Evolutionary conservation across 2,888 invertebrate genomes (phyloP).

Genomic region (Trypoxylon attenuatum): DNA sequence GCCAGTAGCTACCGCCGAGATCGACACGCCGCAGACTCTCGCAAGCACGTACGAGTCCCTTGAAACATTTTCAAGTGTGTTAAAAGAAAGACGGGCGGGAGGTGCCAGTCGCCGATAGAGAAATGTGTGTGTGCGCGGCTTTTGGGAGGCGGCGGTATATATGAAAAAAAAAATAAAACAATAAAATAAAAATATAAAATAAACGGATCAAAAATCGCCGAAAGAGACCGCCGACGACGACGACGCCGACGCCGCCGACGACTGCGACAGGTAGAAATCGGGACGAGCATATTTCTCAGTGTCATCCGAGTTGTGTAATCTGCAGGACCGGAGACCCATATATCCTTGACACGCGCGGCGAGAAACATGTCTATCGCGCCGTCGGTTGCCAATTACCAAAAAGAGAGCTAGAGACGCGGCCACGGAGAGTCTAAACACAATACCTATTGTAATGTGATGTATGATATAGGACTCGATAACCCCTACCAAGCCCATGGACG

Average conservation of each 20-base stretch:
- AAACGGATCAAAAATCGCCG: conserved; percentile 3
- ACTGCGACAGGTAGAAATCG: conserved; percentile 28
- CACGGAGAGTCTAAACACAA: conserved; percentile 36
- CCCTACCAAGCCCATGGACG: conserved; percentile 45
- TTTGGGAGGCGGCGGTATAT: conserved; percentile 28
- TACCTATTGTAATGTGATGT: conserved; percentile 62
- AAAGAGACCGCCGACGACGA: background rate
- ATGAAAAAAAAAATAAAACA: conserved; percentile 10
- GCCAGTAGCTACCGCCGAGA: conserved; percentile 43
- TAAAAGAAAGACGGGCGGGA: conserved; percentile 10
- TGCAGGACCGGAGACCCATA: conserved; percentile 36
- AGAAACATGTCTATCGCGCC: conserved; percentile 32
- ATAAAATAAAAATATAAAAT: conserved; percentile 7
- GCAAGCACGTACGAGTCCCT: conserved; percentile 48
- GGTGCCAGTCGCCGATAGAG: conserved; percentile 31
- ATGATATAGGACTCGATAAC: conserved; percentile 62
- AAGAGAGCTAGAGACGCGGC: conserved; percentile 45
- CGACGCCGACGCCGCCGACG: background rate
- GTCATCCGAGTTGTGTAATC: conserved; percentile 26
- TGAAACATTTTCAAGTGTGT: conserved; percentile 26
- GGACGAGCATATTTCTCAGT: conserved; percentile 20
- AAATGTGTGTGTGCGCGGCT: conserved; percentile 34
- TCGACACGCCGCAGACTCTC: conserved; percentile 35
- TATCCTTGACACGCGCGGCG: conserved; percentile 37
- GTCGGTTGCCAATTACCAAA: conserved; percentile 47